Conservation (phyloP, 2,113 vertebrate genomes). For the Regulus satrapa region DNA sequence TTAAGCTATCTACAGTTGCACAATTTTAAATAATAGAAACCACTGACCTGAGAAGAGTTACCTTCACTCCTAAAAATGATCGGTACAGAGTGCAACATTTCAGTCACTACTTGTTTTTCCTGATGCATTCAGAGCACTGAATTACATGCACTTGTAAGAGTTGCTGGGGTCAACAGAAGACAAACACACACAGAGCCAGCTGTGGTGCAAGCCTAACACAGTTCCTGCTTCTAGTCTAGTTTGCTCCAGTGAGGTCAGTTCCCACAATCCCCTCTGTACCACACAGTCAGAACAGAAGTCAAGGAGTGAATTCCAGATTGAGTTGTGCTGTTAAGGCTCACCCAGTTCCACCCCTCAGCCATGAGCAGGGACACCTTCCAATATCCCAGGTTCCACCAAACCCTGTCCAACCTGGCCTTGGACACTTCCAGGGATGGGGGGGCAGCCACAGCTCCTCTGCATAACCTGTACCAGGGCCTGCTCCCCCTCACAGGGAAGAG, state of each 20-base stretch:
- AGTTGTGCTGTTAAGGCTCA: neutral
- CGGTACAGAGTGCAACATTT: neutral
- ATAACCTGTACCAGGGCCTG: neutral
- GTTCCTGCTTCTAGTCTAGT: neutral
- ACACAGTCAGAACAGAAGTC: neutral
- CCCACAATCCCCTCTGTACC: neutral
- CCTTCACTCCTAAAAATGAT: neutral
- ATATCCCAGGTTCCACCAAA: neutral
- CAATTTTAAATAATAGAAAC: neutral
- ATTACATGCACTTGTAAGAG: neutral
- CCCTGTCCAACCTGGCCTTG: neutral
- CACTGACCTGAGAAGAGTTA: neutral
- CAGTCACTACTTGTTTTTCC: neutral
- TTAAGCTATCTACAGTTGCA: neutral
- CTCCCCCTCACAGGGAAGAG: neutral
- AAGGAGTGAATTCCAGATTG: neutral
- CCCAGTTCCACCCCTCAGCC: neutral
- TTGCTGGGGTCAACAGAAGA: neutral
- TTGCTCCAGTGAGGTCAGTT: neutral
- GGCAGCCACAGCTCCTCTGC: neutral
- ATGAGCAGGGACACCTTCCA: neutral
- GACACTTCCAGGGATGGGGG: neutral
- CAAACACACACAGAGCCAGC: neutral
- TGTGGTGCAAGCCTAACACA: rapidly evolving
- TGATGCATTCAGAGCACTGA: neutral